Evolutionary conservation across 2,797 vertebrate species (phyloP), one percentile per base, ranked within the genome.

Genomic region (Macropodus opercularis): DNA sequence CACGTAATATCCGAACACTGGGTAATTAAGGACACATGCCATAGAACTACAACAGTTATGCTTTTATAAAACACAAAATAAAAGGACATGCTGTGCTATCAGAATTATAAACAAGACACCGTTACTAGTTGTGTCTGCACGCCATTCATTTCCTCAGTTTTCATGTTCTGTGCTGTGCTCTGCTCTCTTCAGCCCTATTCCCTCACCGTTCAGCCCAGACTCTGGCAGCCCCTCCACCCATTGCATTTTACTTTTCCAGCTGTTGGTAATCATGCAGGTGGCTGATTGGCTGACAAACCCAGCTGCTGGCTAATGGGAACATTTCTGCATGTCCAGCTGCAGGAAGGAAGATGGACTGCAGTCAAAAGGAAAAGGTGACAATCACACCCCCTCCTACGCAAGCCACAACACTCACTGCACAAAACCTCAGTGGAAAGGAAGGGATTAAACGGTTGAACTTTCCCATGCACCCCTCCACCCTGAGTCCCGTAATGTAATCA

Each of bases 251-350:
- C 73, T 83, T 83, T 57, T 77, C 78, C 85, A 87, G 83, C 83
- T 87, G 84, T 80, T 69, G 73, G 74, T 80, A 84, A 89, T 90
- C 72, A 72, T 35, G 73, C 85, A 90, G 85, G 87, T 89, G 87
- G 65, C 85, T 81, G 79, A 81, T 87, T 87, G 83, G 82, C 68
- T 79, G 77, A 79, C 77, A 63, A 72, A 62, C 38, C 73, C 75
- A 83, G 79, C 80, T 79, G 84, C 63, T 64, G 65, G 57, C 62
- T 75, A 69, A 79, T 78, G 83, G 77, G 75, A 87, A 84, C 75
- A 55, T 53, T 35, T 39, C 5, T 53, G 60, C 5, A 22, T 5
- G 17, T 63, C 67, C 84, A 90, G 82, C 81, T 85, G 84, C 61
- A 55, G 53, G 66, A 78, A 78, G 70, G 63, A 59, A 77, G 79